phyloP scores from a whole-genome alignment of 2,888 invertebrate species.

The Limnephilus marmoratus region DNA sequence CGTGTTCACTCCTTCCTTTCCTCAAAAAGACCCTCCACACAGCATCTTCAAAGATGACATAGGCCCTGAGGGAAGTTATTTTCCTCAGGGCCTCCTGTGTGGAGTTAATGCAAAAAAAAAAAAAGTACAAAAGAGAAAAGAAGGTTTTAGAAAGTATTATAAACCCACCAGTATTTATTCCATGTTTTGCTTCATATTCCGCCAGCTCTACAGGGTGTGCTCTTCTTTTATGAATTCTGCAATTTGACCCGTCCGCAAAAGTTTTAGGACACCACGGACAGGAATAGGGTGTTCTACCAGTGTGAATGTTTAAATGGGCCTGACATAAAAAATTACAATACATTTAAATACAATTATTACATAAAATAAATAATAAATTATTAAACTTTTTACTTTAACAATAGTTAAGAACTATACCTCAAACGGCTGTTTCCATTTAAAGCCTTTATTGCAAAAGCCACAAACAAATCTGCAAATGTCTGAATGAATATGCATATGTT shows the following conservation, averaged over 20 bases:
- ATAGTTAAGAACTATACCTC: conserved; percentile 39
- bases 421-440: conserved; percentile 61
- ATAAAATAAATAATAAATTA: neutral
- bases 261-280: conserved; percentile 63
- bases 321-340: neutral
- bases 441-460: conserved; percentile 62
- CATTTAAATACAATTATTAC: neutral
- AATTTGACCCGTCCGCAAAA: conserved; percentile 60
- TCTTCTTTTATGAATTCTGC: conserved; percentile 61
- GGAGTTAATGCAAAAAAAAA: too few species aligned
- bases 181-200: conserved; percentile 58
- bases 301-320: conserved; percentile 33
- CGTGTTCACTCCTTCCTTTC: too few species aligned
- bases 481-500: conserved; percentile 60
- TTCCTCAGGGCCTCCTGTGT: too few species aligned
- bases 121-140: too few species aligned
- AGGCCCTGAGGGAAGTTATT: too few species aligned
- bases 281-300: conserved; percentile 59
- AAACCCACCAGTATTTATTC: conserved; percentile 19
- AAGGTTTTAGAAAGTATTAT: too few species aligned
- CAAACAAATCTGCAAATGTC: conserved; percentile 59
- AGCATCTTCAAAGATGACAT: too few species aligned
- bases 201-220: conserved; percentile 62
- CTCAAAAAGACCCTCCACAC: too few species aligned
- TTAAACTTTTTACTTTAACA: neutral